Base-by-base conservation (phyloP, 37 sponge, comb jelly and placozoan species). In the Dysidea cf. avara region DNA sequence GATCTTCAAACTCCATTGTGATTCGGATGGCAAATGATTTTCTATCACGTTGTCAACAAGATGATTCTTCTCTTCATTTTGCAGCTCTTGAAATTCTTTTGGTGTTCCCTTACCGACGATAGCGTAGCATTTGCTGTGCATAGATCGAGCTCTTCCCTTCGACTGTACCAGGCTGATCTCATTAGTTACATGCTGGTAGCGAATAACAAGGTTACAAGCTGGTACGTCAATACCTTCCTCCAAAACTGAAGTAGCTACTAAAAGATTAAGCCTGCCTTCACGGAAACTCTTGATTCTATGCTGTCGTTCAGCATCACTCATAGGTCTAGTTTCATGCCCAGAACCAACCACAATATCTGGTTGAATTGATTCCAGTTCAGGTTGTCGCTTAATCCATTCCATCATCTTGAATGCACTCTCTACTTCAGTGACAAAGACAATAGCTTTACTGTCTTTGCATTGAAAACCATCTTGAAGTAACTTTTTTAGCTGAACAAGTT, bases 191-290 rank as follows among this genome's bases (percentile, higher is more conserved):
- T 75, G 61, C 21, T 79, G 78, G 35, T 68, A 93, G 14, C 92
- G 90, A 0, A 96, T 87, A 39, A 96, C 94, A 0, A 93, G 35
- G 56, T 93, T 84, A 58, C 97, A 96, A 1, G 57, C 75, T 2
- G 94, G 88, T 1, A 96, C 87, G 74, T 96, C 97, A 18, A 96
- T 49, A 6, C 97, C 97, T 62, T 96, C 97, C 72, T 96, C 97
- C 0, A 87, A 61, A 38, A 91, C 94, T 56, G 88, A 89, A 22
- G 97, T 92, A 16, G 91, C 78, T 13, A 90, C 77, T 7, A 96
- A 56, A 29, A 97, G 66, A 64, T 97, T 97, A 37, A 49, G 62
- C 28, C 77, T 77, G 14, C 87, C 87, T 13, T 78, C 58, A 13
- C 93, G 80, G 61, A 97, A 97, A 30, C 83, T 53, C 21, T 84